These are phyloP conservation scores for Abramis brama DNA, from an alignment of 2,113 vertebrate genomes.

Conservation along the genomic window DNA sequence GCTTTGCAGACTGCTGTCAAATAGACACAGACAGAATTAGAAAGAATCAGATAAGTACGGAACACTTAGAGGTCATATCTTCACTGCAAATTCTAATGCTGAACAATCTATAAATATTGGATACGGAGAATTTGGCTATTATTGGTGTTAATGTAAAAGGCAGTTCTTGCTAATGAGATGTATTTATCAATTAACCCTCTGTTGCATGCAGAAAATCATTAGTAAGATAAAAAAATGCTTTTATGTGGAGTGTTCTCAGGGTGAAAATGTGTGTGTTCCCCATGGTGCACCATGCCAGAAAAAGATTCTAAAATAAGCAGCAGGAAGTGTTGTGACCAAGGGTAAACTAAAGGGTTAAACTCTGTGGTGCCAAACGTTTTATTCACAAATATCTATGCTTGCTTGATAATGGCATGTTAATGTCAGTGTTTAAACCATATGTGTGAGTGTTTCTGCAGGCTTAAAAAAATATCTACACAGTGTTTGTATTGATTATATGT, in stretches of 20 bases:
- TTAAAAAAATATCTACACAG: not conserved
- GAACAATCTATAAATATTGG: not conserved
- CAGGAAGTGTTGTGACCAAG: not conserved
- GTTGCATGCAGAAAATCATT: not conserved
- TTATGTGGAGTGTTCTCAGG: not conserved
- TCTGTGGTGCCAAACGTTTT: not conserved
- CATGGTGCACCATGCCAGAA: not conserved
- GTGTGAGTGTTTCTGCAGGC: not conserved
- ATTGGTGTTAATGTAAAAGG: conserved; percentile 24
- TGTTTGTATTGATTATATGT: not conserved
- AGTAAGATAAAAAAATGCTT: not conserved
- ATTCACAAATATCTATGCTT: not conserved
- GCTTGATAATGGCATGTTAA: not conserved
- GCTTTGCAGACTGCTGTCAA: conserved; percentile 24
- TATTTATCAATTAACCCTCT: conserved; percentile 1
- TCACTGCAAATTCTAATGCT: not conserved
- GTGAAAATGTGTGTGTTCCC: not conserved
- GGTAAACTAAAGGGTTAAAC: not conserved
- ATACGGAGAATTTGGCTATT: not conserved
- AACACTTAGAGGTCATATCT: conserved; percentile 24
- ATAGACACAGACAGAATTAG: conserved; percentile 30
- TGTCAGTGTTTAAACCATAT: not conserved
- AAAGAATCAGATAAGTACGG: conserved; percentile 23
- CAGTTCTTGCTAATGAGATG: conserved; percentile 2
- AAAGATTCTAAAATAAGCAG: not conserved